A percentile compares a stretch with the other conserved stretches of the same genome.
Conservation (phyloP, 2,888 invertebrate species). For the Calameuta idolon region DNA sequence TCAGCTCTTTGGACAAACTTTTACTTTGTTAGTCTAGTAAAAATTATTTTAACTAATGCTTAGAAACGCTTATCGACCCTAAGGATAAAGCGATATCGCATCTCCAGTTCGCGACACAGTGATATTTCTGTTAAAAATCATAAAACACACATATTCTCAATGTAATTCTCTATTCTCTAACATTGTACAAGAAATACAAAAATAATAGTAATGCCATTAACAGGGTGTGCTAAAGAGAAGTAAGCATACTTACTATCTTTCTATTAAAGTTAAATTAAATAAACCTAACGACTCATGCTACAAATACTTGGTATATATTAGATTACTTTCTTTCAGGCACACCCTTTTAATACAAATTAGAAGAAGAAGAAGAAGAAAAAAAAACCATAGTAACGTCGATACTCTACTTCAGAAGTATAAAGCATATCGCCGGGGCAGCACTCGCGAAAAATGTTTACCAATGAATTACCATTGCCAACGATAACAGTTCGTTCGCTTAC, state of each 20-base stretch:
- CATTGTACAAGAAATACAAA: slow-evolving; percentile 8
- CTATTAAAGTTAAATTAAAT: slow-evolving; percentile 9
- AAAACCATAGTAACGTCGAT: background rate
- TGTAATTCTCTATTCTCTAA: background rate
- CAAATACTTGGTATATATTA: background rate
- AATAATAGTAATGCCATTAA: slow-evolving; percentile 17
- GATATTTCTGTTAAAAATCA: background rate
- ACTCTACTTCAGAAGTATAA: background rate
- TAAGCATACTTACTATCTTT: slow-evolving; percentile 26
- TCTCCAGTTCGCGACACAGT: background rate
- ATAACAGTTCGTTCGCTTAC: background rate
- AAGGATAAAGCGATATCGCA: background rate
- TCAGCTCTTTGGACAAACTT: background rate
- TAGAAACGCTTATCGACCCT: background rate
- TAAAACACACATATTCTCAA: background rate
- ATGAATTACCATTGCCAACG: background rate
- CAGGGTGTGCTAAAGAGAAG: slow-evolving; percentile 27
- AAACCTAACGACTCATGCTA: background rate
- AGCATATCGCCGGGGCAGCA: background rate
- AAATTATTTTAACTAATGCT: background rate
- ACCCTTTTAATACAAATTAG: slow-evolving; percentile 26
- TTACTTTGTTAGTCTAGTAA: background rate
- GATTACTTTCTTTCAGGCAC: slow-evolving; percentile 18
- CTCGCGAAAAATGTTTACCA: background rate
- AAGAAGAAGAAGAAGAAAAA: background rate